These are phyloP conservation scores for Glaucomys volans DNA, from an alignment of 2,113 vertebrate species.

Conservation along the genomic window DNA sequence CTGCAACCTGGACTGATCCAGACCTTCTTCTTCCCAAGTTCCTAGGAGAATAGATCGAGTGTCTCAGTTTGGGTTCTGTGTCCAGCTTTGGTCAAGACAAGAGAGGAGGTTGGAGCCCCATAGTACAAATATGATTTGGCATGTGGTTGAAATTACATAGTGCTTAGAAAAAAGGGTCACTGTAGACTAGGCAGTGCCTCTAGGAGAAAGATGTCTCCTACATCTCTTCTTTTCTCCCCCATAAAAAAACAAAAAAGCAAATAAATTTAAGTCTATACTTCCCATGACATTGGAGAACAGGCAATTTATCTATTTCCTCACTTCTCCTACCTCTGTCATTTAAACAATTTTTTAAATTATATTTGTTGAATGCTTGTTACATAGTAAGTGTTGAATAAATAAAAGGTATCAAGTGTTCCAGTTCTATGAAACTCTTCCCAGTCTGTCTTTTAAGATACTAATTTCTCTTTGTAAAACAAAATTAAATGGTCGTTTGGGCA, in stretches of 20 bases:
- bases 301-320: neutral
- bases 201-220: neutral
- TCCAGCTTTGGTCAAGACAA: neutral
- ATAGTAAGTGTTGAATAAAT: conserved; percentile 31
- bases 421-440: conserved; percentile 24
- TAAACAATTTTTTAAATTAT: neutral
- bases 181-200: neutral
- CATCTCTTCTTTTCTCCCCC: rapidly evolving
- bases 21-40: neutral
- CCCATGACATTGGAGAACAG: neutral
- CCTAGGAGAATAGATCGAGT: neutral
- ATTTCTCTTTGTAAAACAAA: conserved; percentile 61
- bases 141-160: neutral
- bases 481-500: neutral
- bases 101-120: neutral
- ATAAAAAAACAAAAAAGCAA: neutral
- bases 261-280: neutral
- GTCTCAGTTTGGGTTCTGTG: neutral
- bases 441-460: conserved; percentile 41
- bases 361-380: conserved; percentile 22
- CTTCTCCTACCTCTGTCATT: neutral
- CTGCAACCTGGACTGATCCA: neutral
- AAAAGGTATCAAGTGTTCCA: conserved; percentile 48
- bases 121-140: neutral
- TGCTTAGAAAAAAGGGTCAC: neutral